Base-by-base conservation (phyloP, 2,888 invertebrate species). In the Pharmacophagus antenor region DNA sequence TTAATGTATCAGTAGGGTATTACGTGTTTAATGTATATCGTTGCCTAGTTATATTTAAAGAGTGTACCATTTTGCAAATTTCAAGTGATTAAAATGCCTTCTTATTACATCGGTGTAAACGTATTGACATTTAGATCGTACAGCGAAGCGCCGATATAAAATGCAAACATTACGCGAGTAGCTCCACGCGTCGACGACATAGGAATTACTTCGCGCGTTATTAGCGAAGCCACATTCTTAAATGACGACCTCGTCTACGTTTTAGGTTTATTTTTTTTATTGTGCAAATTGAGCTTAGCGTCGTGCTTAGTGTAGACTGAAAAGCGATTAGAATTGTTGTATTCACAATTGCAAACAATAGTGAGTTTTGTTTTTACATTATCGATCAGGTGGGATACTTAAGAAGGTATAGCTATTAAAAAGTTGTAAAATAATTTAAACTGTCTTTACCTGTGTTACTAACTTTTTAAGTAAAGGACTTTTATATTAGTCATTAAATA, bases 21-120 rank as follows among this genome's bases (percentile, higher is more conserved):
- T n/a, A 37, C 37, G n/a, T 37, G n/a, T 37, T 37, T n/a, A 37
- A 37, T 37, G 37, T 37, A n/a, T 15, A n/a, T 0, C 37, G 42
- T 44, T 44, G 15, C 42, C 42, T n/a, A 7, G 42, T 44, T 37
- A 2, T 37, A 44, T 18, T 44, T 44, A 20, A 17, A 44, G 18
- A 25, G 20, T 21, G n/a, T 8, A 17, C 20, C 22, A n/a, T 47
- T 47, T 47, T 47, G 22, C 47, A 21, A 10, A 18, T 10, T 46
- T 46, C 51, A 7, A 23, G 58, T 44, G 57, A 58, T 58, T 58
- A 58, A 48, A 58, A 58, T 48, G 53, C 52, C 18, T 58, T 53
- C 53, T 58, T 53, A 58, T 48, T 58, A 48, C 58, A n/a, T 41
- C 47, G 58, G 52, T 52, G 53, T 48, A 58, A 58, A 58, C 58